Evolutionary conservation across 92 coral and sea anemone genomes (phyloP).

Genomic region (Anthopleura xanthogrammica): DNA sequence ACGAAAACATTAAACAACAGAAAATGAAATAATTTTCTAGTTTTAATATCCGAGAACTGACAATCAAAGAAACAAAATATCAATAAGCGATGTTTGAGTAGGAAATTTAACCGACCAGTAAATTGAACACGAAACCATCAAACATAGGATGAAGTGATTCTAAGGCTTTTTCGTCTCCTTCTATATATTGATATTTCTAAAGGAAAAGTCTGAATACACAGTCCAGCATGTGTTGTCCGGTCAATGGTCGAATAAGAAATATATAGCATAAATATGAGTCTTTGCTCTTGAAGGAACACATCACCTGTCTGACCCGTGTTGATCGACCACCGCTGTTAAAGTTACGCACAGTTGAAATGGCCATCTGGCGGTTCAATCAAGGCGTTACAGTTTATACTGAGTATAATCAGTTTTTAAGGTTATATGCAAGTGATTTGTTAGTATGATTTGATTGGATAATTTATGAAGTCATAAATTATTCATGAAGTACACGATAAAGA

Average conservation of each 20-base stretch:
- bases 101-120: background rate
- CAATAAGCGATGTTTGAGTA: background rate
- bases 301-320: background rate
- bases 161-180: too few relatives aligned
- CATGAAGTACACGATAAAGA: background rate
- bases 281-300: too few relatives aligned
- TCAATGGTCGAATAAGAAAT: too few relatives aligned
- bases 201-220: too few relatives aligned
- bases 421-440: background rate
- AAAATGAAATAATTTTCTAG: background rate
- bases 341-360: background rate
- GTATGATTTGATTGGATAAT: background rate
- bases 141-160: too few relatives aligned
- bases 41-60: too few relatives aligned
- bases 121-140: background rate
- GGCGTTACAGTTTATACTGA: background rate
- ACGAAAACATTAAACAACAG: background rate
- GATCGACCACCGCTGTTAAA: background rate
- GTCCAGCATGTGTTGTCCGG: too few relatives aligned
- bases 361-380: background rate
- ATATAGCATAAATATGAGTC: too few relatives aligned
- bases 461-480: too few relatives aligned
- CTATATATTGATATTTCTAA: too few relatives aligned
- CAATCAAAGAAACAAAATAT: too few relatives aligned
- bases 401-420: background rate